Percentiles rank a stretch among this genome's conserved stretches.
These are phyloP conservation scores for Orchesella flavescens DNA, from an alignment of 2,888 invertebrate genomes.

Conservation along the genomic window DNA sequence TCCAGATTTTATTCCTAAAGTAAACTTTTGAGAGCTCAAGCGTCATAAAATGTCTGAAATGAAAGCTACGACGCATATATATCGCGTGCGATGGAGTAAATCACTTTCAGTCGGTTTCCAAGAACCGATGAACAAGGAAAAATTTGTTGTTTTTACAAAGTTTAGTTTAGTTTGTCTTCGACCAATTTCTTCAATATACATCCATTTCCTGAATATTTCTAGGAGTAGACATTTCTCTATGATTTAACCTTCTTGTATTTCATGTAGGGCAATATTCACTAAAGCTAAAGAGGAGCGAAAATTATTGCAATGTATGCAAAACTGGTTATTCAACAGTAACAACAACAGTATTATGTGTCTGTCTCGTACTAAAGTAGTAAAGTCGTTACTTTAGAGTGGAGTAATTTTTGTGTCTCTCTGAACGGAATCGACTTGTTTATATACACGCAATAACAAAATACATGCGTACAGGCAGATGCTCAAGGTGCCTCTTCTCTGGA, in stretches of 20 bases:
- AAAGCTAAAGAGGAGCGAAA: slow-evolving; percentile 17
- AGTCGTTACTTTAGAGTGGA: slow-evolving; percentile 17
- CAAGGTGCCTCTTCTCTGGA: slow-evolving; percentile 31
- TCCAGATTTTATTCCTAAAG: too few species aligned
- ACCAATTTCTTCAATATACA: background rate
- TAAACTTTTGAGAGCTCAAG: too few species aligned
- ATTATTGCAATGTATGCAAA: slow-evolving; percentile 46
- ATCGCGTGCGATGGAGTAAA: too few species aligned
- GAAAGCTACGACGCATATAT: too few species aligned
- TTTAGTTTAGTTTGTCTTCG: background rate
- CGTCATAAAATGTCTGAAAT: too few species aligned
- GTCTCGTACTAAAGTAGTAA: background rate
- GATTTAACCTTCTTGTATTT: background rate
- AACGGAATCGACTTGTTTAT: slow-evolving; percentile 40
- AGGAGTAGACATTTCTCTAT: too few species aligned
- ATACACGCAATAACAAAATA: slow-evolving; percentile 21
- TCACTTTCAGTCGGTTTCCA: background rate
- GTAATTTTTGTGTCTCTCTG: slow-evolving; percentile 28
- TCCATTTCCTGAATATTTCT: too few species aligned
- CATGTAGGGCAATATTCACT: slow-evolving; percentile 27
- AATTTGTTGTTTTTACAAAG: too few species aligned
- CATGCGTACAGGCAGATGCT: background rate
- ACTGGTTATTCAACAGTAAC: slow-evolving; percentile 43
- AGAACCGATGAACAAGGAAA: background rate
- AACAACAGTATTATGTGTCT: slow-evolving; percentile 46